Conservation (phyloP, 2,113 vertebrate species). For the Lophotis ruficrista region DNA sequence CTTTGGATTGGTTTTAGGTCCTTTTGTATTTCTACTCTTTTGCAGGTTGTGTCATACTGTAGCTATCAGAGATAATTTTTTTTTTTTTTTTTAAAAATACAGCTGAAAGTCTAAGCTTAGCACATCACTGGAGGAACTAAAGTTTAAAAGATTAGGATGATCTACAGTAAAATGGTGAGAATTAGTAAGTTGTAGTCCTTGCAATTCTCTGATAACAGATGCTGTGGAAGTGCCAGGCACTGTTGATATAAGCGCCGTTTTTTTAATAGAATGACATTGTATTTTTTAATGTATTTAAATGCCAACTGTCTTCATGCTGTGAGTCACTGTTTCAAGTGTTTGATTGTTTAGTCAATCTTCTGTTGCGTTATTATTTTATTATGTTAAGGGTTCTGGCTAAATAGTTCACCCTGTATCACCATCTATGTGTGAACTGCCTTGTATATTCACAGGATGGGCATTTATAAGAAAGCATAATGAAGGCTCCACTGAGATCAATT, state of each 20-base stretch:
- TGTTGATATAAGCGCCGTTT: background rate
- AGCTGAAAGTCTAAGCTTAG: background rate
- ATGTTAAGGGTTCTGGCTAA: background rate
- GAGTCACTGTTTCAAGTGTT: conserved; percentile 50
- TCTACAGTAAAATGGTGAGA: background rate
- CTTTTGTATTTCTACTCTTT: background rate
- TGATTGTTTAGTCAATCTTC: conserved; percentile 56
- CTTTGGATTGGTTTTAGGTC: background rate
- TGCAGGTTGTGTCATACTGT: background rate
- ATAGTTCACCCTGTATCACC: background rate
- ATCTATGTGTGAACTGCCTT: background rate
- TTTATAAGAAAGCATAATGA: background rate
- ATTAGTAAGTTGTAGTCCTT: background rate
- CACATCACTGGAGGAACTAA: background rate
- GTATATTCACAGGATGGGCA: background rate
- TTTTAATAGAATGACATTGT: conserved; percentile 14
- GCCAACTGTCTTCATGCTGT: conserved; percentile 28
- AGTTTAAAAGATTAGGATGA: background rate
- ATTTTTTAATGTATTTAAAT: conserved; percentile 52
- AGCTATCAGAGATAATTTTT: background rate
- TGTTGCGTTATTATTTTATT: conserved; percentile 17
- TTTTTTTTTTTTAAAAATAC: background rate
- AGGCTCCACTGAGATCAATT: background rate
- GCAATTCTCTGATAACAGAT: background rate
- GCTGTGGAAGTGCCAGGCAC: background rate